Percentiles rank a stretch among this genome's conserved stretches.
Conservation (phyloP, 2,113 vertebrate species). For the Cariama cristata region DNA sequence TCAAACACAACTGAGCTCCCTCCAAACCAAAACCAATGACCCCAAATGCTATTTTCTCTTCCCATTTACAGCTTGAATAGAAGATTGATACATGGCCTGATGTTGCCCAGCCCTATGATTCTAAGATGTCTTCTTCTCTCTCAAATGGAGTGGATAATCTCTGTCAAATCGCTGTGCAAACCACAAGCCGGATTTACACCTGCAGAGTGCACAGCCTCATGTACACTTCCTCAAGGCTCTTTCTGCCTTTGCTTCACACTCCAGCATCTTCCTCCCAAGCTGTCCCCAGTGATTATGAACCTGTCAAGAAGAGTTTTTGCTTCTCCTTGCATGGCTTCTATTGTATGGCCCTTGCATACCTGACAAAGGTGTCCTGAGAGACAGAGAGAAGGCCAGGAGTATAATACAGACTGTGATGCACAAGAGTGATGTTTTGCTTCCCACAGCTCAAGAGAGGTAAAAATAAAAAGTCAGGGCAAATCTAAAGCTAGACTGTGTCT, state of each 20-base stretch:
- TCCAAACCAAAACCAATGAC: background rate
- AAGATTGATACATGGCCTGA: background rate
- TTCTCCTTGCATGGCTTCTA: background rate
- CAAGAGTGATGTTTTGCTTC: background rate
- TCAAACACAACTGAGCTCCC: background rate
- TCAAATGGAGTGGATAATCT: background rate
- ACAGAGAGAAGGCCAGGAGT: background rate
- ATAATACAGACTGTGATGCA: background rate
- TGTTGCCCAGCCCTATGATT: background rate
- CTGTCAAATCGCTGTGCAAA: background rate
- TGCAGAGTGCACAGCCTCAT: background rate
- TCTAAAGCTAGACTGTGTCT: background rate
- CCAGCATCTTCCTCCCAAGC: background rate
- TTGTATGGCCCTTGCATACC: background rate
- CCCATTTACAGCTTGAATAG: background rate
- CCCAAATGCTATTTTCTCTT: background rate
- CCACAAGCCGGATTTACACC: background rate
- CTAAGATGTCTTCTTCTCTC: background rate
- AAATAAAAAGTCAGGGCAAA: background rate
- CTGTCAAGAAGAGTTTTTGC: background rate
- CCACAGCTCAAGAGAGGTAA: background rate
- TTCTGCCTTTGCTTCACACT: background rate
- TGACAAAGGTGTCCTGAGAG: background rate
- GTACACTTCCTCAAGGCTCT: background rate
- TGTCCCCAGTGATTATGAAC: background rate